Evolutionary conservation across 2,888 invertebrate species (phyloP).

Genomic region (Cremastinae sp.): DNA sequence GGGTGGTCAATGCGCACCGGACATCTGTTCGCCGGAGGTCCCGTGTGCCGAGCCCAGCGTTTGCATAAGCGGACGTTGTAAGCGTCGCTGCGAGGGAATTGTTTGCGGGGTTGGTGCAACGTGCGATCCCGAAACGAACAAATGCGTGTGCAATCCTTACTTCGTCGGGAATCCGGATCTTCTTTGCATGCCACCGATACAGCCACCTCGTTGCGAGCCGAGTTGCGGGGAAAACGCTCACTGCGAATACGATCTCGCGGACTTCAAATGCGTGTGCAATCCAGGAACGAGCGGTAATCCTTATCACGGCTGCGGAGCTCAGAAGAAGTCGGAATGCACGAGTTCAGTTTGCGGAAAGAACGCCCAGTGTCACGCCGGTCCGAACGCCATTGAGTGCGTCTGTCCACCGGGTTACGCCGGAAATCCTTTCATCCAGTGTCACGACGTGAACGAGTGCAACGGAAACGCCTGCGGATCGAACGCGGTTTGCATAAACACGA

Average conservation of each 20-base stretch:
- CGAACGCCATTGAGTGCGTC: slow-evolving; percentile 88
- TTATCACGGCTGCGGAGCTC: slow-evolving; percentile 89
- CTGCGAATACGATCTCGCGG: slow-evolving; percentile 89
- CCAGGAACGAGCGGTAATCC: slow-evolving; percentile 93
- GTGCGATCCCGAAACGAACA: slow-evolving; percentile 90
- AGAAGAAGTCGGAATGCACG: slow-evolving; percentile 87
- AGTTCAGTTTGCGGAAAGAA: slow-evolving; percentile 88
- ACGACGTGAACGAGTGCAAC: slow-evolving; percentile 91
- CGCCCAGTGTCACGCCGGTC: slow-evolving; percentile 90
- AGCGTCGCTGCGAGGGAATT: slow-evolving; percentile 92
- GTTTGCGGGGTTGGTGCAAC: slow-evolving; percentile 94
- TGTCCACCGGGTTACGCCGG: slow-evolving; percentile 92
- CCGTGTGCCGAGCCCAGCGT: slow-evolving; percentile 90
- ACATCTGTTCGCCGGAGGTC: slow-evolving; percentile 89
- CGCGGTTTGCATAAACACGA: slow-evolving; percentile 94
- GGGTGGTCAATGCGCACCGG: slow-evolving; percentile 91
- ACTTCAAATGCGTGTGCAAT: slow-evolving; percentile 91
- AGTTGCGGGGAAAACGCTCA: slow-evolving; percentile 91
- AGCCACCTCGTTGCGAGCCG: slow-evolving; percentile 90
- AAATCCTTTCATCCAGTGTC: slow-evolving; percentile 92
- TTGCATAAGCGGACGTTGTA: slow-evolving; percentile 93
- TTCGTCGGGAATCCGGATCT: slow-evolving; percentile 94
- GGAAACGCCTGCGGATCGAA: slow-evolving; percentile 91
- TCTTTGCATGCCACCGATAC: slow-evolving; percentile 93
- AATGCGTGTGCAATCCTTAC: slow-evolving; percentile 92